phyloP scores from a whole-genome alignment of 2,113 vertebrate species.

The Saguinus imperator region DNA sequence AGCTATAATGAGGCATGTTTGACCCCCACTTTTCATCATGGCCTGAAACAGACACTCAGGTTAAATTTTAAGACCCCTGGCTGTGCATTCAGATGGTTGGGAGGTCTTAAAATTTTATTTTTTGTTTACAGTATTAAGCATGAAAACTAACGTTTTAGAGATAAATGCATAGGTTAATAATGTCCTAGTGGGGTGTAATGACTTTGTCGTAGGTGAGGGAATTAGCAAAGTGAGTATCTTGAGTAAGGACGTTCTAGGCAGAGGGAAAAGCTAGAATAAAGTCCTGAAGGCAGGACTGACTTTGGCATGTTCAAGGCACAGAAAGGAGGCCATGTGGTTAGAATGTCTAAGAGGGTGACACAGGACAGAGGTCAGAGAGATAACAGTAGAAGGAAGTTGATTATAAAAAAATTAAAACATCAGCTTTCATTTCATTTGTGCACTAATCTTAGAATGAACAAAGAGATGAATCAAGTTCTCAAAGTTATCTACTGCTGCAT shows the following conservation, averaged over 20 bases:
- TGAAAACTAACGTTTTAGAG: background rate
- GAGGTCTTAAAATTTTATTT: too few species aligned
- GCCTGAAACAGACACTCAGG: too few species aligned
- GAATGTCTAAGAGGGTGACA: background rate
- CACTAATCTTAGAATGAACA: background rate
- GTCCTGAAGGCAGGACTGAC: background rate
- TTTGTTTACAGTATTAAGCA: too few species aligned
- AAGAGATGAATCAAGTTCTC: background rate
- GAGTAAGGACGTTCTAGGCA: background rate
- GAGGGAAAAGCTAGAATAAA: background rate
- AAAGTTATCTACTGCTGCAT: background rate
- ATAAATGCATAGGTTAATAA: background rate
- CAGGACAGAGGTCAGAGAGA: background rate
- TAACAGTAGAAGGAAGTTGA: background rate
- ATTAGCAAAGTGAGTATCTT: background rate
- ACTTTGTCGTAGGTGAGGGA: background rate
- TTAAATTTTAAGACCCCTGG: too few species aligned
- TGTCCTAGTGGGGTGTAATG: background rate
- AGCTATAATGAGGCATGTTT: too few species aligned
- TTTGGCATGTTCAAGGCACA: too few species aligned
- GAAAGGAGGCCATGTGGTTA: too few species aligned
- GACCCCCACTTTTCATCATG: too few species aligned
- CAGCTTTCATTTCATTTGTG: background rate
- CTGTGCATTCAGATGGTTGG: too few species aligned
- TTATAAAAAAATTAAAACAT: background rate